Conservation (phyloP, 2,113 vertebrate species). For the Paracanthobrama guichenoti region DNA sequence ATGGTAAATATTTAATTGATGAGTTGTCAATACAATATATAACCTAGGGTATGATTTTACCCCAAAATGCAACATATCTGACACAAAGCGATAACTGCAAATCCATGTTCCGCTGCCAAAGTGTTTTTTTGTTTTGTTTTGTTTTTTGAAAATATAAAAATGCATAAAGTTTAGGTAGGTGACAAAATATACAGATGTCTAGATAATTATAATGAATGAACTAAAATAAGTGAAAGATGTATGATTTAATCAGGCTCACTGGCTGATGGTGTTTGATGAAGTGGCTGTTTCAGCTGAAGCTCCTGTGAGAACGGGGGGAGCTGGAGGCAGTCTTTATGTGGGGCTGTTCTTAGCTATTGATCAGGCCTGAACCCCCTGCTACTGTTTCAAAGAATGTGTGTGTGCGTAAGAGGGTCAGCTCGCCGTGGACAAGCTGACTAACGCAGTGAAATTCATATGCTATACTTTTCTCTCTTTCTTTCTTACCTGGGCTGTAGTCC, state of each 20-base stretch:
- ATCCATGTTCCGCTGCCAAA: no score
- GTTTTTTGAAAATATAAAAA: no score
- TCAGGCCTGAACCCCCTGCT: background rate
- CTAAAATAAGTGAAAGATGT: background rate
- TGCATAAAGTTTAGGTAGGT: no score
- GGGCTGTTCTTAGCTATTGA: conserved; percentile 48
- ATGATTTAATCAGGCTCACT: background rate
- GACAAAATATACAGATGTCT: background rate
- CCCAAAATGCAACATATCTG: no score
- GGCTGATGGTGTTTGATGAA: background rate
- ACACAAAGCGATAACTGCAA: no score
- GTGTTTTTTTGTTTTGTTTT: no score
- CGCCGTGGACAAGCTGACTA: background rate
- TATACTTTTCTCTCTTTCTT: background rate
- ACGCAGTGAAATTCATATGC: background rate
- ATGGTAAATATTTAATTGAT: no score
- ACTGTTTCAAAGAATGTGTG: background rate
- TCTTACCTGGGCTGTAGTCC: background rate
- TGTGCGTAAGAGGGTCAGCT: background rate
- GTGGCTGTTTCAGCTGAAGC: background rate
- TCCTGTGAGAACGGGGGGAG: no score
- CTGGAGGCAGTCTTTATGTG: conserved; percentile 60
- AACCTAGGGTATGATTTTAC: no score
- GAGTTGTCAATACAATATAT: no score
- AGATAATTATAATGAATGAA: background rate